Conservation (phyloP, 2,113 vertebrate genomes). For the Oncorhynchus nerka region DNA sequence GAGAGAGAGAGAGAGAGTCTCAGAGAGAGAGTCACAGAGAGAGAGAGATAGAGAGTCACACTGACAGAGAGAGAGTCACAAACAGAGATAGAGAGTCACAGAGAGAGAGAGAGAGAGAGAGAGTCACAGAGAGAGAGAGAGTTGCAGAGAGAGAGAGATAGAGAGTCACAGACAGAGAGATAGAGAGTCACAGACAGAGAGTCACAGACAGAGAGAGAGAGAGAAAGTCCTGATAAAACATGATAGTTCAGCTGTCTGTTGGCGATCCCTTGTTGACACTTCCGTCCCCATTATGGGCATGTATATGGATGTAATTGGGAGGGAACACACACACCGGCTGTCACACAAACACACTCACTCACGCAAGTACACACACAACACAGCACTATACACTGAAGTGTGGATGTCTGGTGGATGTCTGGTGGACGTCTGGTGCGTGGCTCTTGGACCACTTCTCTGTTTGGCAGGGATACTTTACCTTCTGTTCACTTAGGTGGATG, state of each 20-base stretch:
- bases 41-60: too few species aligned
- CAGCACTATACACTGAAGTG: conserved; percentile 31
- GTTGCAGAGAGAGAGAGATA: too few species aligned
- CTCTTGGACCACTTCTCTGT: conserved; percentile 46
- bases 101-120: too few species aligned
- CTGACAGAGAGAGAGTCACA: too few species aligned
- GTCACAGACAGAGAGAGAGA: not conserved
- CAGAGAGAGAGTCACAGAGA: too few species aligned
- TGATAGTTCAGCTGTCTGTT: conserved; percentile 50
- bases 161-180: too few species aligned
- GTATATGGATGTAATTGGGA: conserved; percentile 47
- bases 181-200: too few species aligned
- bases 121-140: too few species aligned
- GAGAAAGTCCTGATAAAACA: conserved; percentile 31
- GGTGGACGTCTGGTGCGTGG: conserved; percentile 46
- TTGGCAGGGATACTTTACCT: conserved; percentile 43
- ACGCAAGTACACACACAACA: too few species aligned
- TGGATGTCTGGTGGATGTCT: too few species aligned
- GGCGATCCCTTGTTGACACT: conserved; percentile 41
- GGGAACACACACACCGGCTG: conserved; percentile 63
- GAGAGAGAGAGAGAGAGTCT: too few species aligned
- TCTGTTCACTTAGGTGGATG: conserved; percentile 50
- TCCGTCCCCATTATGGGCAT: conserved; percentile 55
- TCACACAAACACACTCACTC: conserved; percentile 30
- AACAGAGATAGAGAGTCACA: too few species aligned